Conservation (phyloP, 2,888 invertebrate species). For the Dicycla oo region DNA sequence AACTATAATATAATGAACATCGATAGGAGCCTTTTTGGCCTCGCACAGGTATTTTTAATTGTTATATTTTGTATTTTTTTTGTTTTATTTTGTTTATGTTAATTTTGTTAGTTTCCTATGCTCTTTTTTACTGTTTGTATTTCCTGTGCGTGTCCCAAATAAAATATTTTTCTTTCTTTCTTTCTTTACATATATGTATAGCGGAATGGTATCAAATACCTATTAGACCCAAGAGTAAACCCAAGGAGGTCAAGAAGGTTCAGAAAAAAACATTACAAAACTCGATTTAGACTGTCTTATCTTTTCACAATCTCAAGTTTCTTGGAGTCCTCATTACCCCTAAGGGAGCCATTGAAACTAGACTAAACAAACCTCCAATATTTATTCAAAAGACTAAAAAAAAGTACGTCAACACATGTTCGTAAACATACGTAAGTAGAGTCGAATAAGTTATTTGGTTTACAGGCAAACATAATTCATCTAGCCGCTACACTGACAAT, state of each 20-base stretch:
- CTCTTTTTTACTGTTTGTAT: too few species aligned
- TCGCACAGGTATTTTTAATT: too few species aligned
- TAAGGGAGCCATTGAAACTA: constrained; percentile 16
- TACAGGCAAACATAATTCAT: not conserved
- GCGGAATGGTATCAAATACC: not conserved
- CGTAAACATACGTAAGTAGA: constrained; percentile 16
- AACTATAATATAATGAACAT: not conserved
- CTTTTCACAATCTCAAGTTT: constrained; percentile 15
- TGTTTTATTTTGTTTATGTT: too few species aligned
- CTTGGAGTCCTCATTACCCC: not conserved
- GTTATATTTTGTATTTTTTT: too few species aligned
- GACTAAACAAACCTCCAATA: constrained; percentile 29
- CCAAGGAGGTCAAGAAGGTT: not conserved
- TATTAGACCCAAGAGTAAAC: not conserved
- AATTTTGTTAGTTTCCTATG: too few species aligned
- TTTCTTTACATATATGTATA: too few species aligned
- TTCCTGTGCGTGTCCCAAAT: too few species aligned
- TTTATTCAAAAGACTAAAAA: constrained; percentile 28
- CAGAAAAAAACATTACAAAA: not conserved
- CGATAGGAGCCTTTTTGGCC: too few species aligned
- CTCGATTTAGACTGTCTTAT: constrained; percentile 12
- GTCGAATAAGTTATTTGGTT: not conserved
- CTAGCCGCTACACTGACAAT: too few species aligned
- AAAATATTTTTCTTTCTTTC: too few species aligned
- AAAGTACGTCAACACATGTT: constrained; percentile 56